These are phyloP conservation scores for Meteorus cinctellus DNA, from an alignment of 2,888 invertebrate genomes.

Conservation along the genomic window DNA sequence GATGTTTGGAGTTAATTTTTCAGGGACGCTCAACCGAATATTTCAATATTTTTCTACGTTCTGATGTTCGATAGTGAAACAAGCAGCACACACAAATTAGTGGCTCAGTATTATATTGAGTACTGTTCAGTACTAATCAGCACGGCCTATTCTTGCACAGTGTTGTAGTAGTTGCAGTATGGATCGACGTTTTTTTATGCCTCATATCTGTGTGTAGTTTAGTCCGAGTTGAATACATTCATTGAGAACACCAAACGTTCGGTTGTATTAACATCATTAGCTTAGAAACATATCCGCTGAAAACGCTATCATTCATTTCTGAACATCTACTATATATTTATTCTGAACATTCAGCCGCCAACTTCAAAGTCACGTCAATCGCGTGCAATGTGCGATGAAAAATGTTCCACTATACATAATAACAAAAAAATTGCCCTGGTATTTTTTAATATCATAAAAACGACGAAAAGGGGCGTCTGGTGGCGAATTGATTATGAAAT, in stretches of 20 bases:
- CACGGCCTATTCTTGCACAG: not conserved
- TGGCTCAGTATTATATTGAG: not conserved
- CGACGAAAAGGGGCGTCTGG: too few relatives aligned
- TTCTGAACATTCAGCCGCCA: too few relatives aligned
- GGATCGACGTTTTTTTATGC: constrained; percentile 32
- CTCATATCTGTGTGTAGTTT: not conserved
- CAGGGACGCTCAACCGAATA: constrained; percentile 27
- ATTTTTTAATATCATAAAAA: too few relatives aligned
- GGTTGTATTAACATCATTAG: not conserved
- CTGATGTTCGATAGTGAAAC: constrained; percentile 7
- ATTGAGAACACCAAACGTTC: not conserved
- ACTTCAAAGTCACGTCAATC: too few relatives aligned
- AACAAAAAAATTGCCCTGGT: too few relatives aligned
- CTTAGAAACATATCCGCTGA: too few relatives aligned
- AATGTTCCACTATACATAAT: too few relatives aligned
- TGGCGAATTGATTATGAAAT: too few relatives aligned
- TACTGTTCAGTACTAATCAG: not conserved
- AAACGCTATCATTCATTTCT: too few relatives aligned
- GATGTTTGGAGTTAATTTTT: constrained; percentile 19
- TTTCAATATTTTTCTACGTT: not conserved
- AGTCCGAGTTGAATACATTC: not conserved
- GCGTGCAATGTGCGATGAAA: too few relatives aligned
- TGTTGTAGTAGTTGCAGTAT: constrained; percentile 21
- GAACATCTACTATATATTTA: too few relatives aligned
- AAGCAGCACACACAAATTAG: not conserved